Base-by-base conservation (phyloP, 2,888 invertebrate genomes). In the Amiota communis region DNA sequence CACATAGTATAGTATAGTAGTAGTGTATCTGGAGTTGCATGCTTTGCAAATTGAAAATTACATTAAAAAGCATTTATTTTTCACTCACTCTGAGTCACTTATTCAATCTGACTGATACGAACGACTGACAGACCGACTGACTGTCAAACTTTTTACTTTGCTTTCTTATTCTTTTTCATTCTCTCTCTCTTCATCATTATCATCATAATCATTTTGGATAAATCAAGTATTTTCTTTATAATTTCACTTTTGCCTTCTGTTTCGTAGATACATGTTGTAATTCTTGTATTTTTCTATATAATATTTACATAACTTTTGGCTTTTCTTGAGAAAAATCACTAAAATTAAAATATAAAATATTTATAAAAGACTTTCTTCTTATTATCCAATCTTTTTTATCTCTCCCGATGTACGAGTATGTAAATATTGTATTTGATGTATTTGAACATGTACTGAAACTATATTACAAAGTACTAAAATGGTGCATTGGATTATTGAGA, bases 11-110 rank as follows among this genome's bases (percentile, higher is more conserved):
- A 36, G 36, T 36, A 36, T 36, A 36, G 36, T 36, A 36, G 36
- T 36, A 23, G 2, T 36, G 36, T 36, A 36, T 36, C 8, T 36
- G 36, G 36, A 36, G 36, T 36, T 36, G 36, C 36, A 67, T 67
- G 65, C 17, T 20, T 49, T 67, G 65, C 65, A 49, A 67, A 67
- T 67, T 67, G 65, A 67, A 67, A 67, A 67, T 67, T 67, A 49
- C 65, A 67, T 67, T 67, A 67, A 67, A 67, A 67, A 67, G 15
- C 49, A 67, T 67, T 67, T 67, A 67, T 36, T 17, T 15, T 46
- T 67, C 46, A 67, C 20, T 59, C 59, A 59, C 11, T 59, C 59
- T 36, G 36, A 36, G 36, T 36, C 36, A 36, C 36, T 36, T 36
- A 36, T 36, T 36, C 36, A 36, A 36, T 36, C 36, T 36, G 36